Percentiles rank a stretch among this genome's conserved stretches.
phyloP scores from a whole-genome alignment of 2,113 vertebrate genomes.

The Varanus komodoensis region DNA sequence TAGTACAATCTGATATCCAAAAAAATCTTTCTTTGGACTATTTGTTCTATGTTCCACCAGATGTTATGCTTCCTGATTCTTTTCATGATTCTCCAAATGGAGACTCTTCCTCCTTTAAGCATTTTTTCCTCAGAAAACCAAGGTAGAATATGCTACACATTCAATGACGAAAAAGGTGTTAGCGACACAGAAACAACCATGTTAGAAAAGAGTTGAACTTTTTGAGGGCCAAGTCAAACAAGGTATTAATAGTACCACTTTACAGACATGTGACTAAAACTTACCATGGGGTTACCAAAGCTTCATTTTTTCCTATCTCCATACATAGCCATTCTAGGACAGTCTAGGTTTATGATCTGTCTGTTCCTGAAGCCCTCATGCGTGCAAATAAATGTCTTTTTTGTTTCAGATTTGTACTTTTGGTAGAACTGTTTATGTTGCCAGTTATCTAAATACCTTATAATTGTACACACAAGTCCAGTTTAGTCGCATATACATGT shows the following conservation, averaged over 20 bases:
- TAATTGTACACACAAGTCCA: background rate
- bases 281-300: background rate
- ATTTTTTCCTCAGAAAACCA: slow-evolving; percentile 64
- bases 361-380: slow-evolving; percentile 69
- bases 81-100: slow-evolving; percentile 49
- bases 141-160: slow-evolving; percentile 46
- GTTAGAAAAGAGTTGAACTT: slow-evolving; percentile 69
- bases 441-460: slow-evolving; percentile 26
- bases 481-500: rapidly evolving
- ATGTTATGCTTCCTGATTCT: slow-evolving; percentile 55
- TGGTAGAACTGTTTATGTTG: background rate
- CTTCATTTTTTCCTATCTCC: background rate
- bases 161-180: slow-evolving; percentile 35
- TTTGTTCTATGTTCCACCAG: slow-evolving; percentile 59
- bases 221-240: slow-evolving; percentile 71
- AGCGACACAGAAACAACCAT: slow-evolving; percentile 59
- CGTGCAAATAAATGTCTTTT: slow-evolving; percentile 68
- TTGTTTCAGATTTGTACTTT: slow-evolving; percentile 66
- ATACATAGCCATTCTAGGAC: background rate
- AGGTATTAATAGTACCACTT: slow-evolving; percentile 56
- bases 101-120: slow-evolving; percentile 48
- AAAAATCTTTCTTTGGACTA: slow-evolving; percentile 43
- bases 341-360: slow-evolving; percentile 60
- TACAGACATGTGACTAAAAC: slow-evolving; percentile 45
- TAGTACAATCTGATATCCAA: slow-evolving; percentile 41